Percentiles rank a stretch among this genome's conserved stretches.
Evolutionary conservation across 2,797 vertebrate species (phyloP).

Genomic region (Trachurus trachurus): DNA sequence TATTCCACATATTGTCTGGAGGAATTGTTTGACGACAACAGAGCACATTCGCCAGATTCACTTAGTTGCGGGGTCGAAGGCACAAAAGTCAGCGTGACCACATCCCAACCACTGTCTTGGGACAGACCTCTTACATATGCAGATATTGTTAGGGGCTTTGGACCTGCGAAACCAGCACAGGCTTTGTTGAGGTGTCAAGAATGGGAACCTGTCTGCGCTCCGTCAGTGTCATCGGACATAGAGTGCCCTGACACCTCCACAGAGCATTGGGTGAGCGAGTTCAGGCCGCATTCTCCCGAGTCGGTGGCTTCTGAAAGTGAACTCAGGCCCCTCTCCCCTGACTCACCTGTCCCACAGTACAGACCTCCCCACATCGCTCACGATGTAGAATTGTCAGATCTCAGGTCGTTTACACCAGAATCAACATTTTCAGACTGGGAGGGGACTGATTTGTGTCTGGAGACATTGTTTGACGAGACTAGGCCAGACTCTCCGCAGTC

Average conservation of each 20-base stretch:
- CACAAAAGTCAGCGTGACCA: accelerated
- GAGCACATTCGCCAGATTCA: slow-evolving; percentile 12
- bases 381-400: background rate
- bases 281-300: too few relatives aligned
- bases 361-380: background rate
- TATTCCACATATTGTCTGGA: background rate
- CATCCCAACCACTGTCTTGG: accelerated
- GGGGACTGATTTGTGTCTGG: slow-evolving; percentile 23
- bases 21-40: slow-evolving; percentile 12
- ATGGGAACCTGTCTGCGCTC: background rate
- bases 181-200: background rate
- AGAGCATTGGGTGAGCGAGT: too few relatives aligned
- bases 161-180: background rate
- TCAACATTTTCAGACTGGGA: slow-evolving; percentile 61
- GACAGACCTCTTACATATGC: slow-evolving; percentile 39
- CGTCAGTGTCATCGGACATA: background rate
- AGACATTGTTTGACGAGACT: slow-evolving; percentile 30
- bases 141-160: slow-evolving; percentile 26
- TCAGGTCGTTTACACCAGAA: slow-evolving; percentile 39
- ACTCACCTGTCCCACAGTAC: slow-evolving; percentile 61
- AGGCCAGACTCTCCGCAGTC: slow-evolving; percentile 46
- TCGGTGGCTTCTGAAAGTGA: background rate
- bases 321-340: slow-evolving; percentile 29
- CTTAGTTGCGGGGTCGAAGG: background rate
- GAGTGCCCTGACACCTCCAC: too few relatives aligned